Evolutionary conservation across 2,888 invertebrate genomes (phyloP), one percentile per base, ranked within the genome.

Genomic region (Agriotes lineatus): DNA sequence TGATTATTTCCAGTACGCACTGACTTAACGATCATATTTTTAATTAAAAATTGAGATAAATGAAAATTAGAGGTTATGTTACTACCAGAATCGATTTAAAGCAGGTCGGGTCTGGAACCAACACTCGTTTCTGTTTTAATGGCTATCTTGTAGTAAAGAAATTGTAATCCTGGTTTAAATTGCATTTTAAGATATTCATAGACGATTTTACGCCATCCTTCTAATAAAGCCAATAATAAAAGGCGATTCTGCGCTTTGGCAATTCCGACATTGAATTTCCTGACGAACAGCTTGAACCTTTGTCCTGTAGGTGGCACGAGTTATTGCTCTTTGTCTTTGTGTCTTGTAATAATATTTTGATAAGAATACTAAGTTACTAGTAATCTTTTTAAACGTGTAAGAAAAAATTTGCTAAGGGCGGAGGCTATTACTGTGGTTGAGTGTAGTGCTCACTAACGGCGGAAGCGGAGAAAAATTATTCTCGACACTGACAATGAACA

Each of bases 401-500:
- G 50, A 12, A 50, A 50, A 50, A 33, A 30, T 45, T 9, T 14
- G 30, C 50, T 12, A 14, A 50, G 30, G 30, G 50, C 30, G 25
- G 19, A 50, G 50, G 30, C 30, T 50, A 30, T 50, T 50, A 50
- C 3, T 9, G 50, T 5, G 14, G 50, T 16, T 50, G 50, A 50
- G 50, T 50, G 33, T 30, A 50, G 50, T 33, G 18, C 30, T 50
- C 50, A 30, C 30, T 7, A 14, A 12, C 9, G 30, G 20, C 50
- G 50, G 50, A 50, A 50, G 12, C 25, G 9, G 50, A 50, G 20
- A 50, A 50, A 30, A 30, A 50, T 50, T 50, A 61, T 48, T 50
- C 25, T 35, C 48, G 37, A 48, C 48, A 50, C 48, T 61, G 50
- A 61, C 61, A 61, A 61, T 61, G 61, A 61, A 61, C 50, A 45